phyloP scores from a whole-genome alignment of 2,113 vertebrate genomes.

The Oryzias javanicus region DNA sequence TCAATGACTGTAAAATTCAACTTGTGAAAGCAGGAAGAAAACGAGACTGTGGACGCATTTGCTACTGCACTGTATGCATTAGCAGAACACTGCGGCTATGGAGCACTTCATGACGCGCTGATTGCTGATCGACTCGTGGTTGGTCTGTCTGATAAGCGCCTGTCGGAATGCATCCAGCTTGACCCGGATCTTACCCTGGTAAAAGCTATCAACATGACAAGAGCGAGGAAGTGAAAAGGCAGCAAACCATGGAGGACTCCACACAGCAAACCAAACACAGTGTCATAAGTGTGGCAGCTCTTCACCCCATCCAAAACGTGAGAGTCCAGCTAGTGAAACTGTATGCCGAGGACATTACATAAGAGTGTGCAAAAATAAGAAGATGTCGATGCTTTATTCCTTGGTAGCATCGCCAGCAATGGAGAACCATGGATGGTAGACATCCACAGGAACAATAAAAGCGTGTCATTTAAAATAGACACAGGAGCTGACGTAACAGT shows the following conservation, averaged over 20 bases:
- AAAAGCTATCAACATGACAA: constrained; percentile 1
- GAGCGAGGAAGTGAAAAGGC: background rate
- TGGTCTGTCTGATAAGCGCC: background rate
- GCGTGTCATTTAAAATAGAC: background rate
- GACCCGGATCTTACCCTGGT: background rate
- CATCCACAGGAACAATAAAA: background rate
- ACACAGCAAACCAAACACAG: background rate
- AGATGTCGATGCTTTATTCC: background rate
- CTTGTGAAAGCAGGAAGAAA: background rate
- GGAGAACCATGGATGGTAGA: background rate
- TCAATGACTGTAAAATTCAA: background rate
- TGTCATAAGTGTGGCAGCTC: background rate
- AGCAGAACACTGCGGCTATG: background rate
- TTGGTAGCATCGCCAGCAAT: background rate
- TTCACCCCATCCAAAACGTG: background rate
- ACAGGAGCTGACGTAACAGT: background rate
- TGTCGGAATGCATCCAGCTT: background rate
- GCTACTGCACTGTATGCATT: background rate
- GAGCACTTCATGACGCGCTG: background rate
- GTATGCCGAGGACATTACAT: background rate
- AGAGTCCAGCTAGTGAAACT: background rate
- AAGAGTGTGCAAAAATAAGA: background rate
- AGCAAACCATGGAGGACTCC: background rate
- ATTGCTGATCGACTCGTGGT: background rate
- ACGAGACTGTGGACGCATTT: background rate